Conservation (phyloP, 1,140 invertebrate species). For the Plutomurus gul region DNA sequence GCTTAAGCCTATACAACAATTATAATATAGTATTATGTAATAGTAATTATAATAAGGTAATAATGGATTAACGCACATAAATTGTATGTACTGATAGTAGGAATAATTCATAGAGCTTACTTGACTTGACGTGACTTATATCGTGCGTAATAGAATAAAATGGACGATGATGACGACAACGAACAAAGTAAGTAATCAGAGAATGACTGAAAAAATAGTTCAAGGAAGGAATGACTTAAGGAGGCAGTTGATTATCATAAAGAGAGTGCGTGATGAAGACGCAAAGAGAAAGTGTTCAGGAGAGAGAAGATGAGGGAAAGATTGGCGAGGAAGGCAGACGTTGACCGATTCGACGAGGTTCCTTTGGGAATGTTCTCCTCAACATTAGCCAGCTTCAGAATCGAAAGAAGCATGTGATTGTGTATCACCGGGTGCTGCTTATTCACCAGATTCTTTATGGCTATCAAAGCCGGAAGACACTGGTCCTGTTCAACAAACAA, state of each 20-base stretch:
- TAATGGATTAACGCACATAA: neutral
- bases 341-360: conserved; percentile 40
- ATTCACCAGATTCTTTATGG: conserved; percentile 81
- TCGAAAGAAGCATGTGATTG: conserved; percentile 80
- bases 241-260: conserved; percentile 42
- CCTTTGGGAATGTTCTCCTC: conserved; percentile 65
- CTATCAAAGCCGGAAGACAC: conserved; percentile 77
- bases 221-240: conserved; percentile 29
- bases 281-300: neutral
- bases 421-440: conserved; percentile 79
- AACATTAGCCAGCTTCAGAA: conserved; percentile 89
- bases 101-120: neutral
- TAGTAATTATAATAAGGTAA: too few relatives aligned
- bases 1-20: neutral
- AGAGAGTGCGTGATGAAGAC: conserved; percentile 19
- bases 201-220: conserved; percentile 12
- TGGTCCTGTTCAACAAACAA: conserved; percentile 70
- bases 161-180: neutral
- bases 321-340: conserved; percentile 38
- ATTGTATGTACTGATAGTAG: neutral
- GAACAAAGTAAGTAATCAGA: conserved; percentile 1
- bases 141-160: conserved; percentile 21
- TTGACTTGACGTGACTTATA: neutral
- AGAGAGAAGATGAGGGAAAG: conserved; percentile 27
- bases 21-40: neutral